Conservation (phyloP, 1,140 invertebrate species). For the Cheumatopsyche charites region DNA sequence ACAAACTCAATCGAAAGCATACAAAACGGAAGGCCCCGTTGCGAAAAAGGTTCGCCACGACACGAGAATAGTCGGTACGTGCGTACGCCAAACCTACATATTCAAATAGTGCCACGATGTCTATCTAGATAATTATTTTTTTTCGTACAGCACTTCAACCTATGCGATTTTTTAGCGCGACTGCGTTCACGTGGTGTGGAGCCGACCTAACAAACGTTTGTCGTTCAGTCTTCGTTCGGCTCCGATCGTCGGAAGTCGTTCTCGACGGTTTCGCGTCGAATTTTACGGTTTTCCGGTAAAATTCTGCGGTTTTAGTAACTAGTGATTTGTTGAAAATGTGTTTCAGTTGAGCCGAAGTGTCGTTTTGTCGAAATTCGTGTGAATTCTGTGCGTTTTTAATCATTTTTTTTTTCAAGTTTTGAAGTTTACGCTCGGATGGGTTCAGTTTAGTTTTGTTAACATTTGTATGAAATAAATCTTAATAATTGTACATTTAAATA, state of each 20-base stretch:
- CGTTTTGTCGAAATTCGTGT: not conserved
- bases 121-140: slow-evolving; percentile 7
- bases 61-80: not conserved
- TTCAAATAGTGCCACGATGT: slow-evolving; percentile 18
- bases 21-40: not conserved
- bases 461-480: no score
- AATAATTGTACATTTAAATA: no score
- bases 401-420: not conserved
- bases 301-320: not conserved
- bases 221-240: slow-evolving; percentile 20
- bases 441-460: no score
- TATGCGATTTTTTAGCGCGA: no score
- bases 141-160: not conserved
- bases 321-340: not conserved
- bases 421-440: not conserved
- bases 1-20: no score
- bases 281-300: no score
- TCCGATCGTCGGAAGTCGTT: not conserved
- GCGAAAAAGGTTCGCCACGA: not conserved
- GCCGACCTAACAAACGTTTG: no score
- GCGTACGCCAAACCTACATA: slow-evolving; percentile 31
- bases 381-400: not conserved
- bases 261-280: slow-evolving; percentile 17
- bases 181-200: no score
- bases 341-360: not conserved